These are phyloP conservation scores for Phalacrocorax aristotelis DNA, from an alignment of 2,113 vertebrate species.

Conservation along the genomic window DNA sequence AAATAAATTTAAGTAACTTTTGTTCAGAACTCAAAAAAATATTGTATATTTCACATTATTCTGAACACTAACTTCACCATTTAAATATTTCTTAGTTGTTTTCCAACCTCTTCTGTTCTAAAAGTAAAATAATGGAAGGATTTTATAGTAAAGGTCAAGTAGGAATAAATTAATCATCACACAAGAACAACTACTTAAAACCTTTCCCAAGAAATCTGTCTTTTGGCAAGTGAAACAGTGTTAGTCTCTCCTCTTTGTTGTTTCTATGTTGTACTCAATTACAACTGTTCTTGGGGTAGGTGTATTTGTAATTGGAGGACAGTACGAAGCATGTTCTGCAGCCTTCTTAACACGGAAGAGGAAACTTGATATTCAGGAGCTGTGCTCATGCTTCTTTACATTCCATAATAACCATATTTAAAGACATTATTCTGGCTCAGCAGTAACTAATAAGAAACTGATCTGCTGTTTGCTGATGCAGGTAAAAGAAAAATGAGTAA, in stretches of 20 bases:
- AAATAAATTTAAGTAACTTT: not conserved
- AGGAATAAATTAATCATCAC: not conserved
- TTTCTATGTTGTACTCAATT: not conserved
- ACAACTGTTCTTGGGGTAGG: not conserved
- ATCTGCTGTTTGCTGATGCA: not conserved
- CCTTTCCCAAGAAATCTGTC: not conserved
- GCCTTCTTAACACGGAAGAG: not conserved
- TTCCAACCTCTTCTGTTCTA: not conserved
- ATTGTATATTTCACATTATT: not conserved
- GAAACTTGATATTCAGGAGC: not conserved
- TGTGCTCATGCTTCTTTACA: not conserved
- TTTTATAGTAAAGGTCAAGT: not conserved
- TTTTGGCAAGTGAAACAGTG: not conserved
- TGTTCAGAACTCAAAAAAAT: not conserved
- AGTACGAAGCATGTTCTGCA: not conserved
- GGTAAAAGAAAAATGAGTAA: not conserved
- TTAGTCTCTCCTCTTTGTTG: not conserved
- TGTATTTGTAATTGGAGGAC: not conserved
- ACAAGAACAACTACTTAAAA: not conserved
- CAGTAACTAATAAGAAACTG: not conserved
- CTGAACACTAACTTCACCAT: not conserved
- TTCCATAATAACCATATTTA: not conserved
- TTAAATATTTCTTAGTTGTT: not conserved
- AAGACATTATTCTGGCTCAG: not conserved
- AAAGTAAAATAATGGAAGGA: not conserved